phyloP scores from a whole-genome alignment of 2,113 vertebrate genomes.

The Casuarius casuarius region DNA sequence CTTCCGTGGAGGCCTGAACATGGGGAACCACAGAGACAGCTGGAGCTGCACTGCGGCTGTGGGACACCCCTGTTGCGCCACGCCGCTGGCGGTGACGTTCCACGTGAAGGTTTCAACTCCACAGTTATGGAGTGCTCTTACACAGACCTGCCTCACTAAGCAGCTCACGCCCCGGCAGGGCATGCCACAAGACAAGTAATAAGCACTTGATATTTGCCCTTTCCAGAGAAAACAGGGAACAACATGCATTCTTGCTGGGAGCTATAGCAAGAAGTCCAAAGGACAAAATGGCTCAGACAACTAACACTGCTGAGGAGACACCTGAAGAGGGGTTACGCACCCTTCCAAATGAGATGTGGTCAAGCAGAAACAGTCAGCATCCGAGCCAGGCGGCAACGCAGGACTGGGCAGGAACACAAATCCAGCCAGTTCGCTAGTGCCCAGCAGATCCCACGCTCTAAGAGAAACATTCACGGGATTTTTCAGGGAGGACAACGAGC shows the following conservation, averaged over 20 bases:
- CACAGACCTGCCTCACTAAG: background rate
- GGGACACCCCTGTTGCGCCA: background rate
- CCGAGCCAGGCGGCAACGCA: background rate
- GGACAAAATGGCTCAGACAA: background rate
- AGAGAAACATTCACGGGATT: background rate
- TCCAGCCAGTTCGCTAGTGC: background rate
- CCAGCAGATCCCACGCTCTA: background rate
- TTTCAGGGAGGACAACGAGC: background rate
- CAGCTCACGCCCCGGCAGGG: background rate
- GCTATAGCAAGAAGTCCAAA: background rate
- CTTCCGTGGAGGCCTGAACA: background rate
- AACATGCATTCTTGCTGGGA: background rate
- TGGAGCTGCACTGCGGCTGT: background rate
- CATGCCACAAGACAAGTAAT: background rate
- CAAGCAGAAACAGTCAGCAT: background rate
- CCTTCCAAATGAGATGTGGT: accelerated
- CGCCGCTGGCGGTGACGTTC: background rate
- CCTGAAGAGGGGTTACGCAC: background rate
- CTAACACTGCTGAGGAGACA: background rate
- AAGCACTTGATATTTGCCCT: background rate
- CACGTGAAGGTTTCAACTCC: background rate
- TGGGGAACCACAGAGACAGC: background rate
- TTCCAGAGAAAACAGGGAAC: background rate
- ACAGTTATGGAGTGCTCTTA: background rate
- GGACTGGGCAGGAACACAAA: background rate